phyloP scores from a whole-genome alignment of 2,113 vertebrate genomes.

The Marmota monax region DNA sequence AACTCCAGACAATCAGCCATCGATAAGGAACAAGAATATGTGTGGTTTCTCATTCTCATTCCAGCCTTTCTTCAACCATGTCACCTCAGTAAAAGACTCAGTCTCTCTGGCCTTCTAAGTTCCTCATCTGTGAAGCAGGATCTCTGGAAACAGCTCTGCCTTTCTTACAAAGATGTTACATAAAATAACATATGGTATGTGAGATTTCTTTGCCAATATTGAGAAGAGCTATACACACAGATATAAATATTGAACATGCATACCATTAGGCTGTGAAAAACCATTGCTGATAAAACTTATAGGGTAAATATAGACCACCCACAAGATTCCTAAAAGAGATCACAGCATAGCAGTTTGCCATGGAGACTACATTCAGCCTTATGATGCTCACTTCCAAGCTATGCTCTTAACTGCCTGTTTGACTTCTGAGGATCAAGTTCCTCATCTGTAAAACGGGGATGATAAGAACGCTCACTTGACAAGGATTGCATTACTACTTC shows the following conservation, averaged over 20 bases:
- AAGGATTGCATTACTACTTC: background rate
- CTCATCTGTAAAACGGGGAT: background rate
- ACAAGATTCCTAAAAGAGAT: background rate
- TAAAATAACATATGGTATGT: background rate
- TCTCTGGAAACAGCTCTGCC: background rate
- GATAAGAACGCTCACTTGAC: background rate
- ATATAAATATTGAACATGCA: background rate
- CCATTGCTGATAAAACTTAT: background rate
- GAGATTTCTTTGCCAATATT: background rate
- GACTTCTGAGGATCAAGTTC: background rate
- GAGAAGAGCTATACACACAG: background rate
- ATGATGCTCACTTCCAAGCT: background rate
- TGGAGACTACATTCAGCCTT: background rate
- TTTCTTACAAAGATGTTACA: background rate
- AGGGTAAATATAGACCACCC: background rate
- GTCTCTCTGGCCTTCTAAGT: background rate
- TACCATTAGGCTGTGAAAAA: background rate
- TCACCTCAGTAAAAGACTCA: background rate
- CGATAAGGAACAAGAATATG: background rate
- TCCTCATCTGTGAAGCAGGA: background rate
- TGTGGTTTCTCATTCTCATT: background rate
- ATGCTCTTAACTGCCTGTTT: background rate
- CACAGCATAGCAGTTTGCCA: background rate
- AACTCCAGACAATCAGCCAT: background rate
- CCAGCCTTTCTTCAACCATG: background rate